These are phyloP conservation scores for Planiliza haematocheilus DNA, from an alignment of 2,113 vertebrate species.

Conservation along the genomic window DNA sequence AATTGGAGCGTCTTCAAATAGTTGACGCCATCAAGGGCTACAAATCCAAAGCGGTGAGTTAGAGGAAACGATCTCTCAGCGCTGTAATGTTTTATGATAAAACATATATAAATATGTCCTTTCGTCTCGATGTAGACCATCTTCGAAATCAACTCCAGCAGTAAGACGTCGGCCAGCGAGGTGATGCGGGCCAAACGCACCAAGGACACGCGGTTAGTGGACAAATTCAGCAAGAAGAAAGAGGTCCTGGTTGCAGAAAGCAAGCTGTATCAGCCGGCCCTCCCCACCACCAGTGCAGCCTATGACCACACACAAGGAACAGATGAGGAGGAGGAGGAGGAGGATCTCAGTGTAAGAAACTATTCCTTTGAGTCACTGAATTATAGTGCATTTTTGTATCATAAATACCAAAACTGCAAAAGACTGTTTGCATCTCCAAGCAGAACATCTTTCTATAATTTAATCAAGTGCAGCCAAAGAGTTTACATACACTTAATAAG, in stretches of 20 bases:
- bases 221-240: conserved; percentile 84
- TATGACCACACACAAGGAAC: not conserved
- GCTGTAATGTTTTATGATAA: not conserved
- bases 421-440: no score
- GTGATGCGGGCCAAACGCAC: conserved; percentile 92
- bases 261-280: conserved; percentile 17
- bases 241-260: conserved; percentile 70
- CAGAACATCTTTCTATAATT: no score
- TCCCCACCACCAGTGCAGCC: not conserved
- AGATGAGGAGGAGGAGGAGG: conserved; percentile 63
- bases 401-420: not conserved
- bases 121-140: conserved; percentile 86
- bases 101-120: not conserved
- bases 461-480: no score
- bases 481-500: no score
- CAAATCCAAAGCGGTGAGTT: conserved; percentile 90
- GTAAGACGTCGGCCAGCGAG: conserved; percentile 85
- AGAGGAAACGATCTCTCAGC: not conserved
- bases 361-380: not conserved
- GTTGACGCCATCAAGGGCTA: conserved; percentile 92
- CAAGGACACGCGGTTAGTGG: conserved; percentile 82
- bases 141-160: conserved; percentile 95
- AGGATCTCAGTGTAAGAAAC: conserved; percentile 72
- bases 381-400: not conserved
- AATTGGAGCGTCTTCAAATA: conserved; percentile 89